These are phyloP conservation scores for Pantala flavescens DNA, from an alignment of 1,140 invertebrate species.

Conservation along the genomic window DNA sequence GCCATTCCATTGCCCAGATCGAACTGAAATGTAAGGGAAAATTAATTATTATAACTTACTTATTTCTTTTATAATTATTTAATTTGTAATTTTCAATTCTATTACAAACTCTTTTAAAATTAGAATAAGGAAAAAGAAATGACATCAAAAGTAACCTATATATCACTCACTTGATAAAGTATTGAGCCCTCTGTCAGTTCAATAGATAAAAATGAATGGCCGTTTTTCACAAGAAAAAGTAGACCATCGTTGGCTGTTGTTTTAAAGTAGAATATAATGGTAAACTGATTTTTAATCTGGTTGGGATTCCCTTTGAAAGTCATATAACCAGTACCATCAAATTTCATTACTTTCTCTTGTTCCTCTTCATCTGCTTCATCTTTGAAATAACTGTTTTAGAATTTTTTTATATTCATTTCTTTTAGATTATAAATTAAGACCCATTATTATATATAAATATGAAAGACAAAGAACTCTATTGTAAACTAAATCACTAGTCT, in stretches of 20 bases:
- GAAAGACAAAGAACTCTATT: no score
- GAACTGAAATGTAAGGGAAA: neutral
- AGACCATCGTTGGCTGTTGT: neutral
- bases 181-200: neutral
- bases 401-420: no score
- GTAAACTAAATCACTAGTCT: no score
- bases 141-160: no score
- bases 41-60: no score
- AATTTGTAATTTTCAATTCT: no score
- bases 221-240: neutral
- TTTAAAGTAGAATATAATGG: neutral
- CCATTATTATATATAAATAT: no score
- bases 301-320: neutral
- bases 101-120: no score
- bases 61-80: no score
- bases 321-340: neutral
- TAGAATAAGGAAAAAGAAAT: no score
- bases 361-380: neutral
- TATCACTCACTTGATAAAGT: neutral
- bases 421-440: no score
- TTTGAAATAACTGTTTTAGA: no score
- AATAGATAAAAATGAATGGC: neutral
- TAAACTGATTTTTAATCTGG: neutral
- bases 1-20: neutral
- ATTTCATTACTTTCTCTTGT: neutral